Conservation (phyloP, 2,113 vertebrate genomes). For the Ptyas mucosa region DNA sequence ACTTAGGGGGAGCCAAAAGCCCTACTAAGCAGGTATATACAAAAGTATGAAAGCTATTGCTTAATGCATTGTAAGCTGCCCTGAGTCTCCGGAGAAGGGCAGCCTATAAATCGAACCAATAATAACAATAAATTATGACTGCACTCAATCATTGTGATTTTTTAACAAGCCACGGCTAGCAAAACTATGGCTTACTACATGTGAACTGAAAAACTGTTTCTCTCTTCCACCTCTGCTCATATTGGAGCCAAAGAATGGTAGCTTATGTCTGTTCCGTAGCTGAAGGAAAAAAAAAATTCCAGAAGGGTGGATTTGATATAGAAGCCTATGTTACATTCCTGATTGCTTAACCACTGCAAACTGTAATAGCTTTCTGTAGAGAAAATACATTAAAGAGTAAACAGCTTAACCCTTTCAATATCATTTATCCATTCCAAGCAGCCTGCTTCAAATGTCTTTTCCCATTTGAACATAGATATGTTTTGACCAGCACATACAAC, state of each 20-base stretch:
- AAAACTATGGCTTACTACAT: not conserved
- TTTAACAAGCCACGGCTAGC: not conserved
- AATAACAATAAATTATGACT: too few relatives aligned
- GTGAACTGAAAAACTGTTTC: not conserved
- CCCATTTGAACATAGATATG: not conserved
- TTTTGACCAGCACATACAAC: not conserved
- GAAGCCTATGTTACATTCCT: not conserved
- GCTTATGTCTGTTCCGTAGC: not conserved
- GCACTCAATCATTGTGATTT: not conserved
- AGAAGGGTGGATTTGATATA: not conserved
- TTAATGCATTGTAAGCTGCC: too few relatives aligned
- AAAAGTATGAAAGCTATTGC: too few relatives aligned
- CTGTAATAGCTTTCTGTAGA: not conserved
- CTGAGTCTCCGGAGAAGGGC: too few relatives aligned
- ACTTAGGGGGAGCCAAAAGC: too few relatives aligned
- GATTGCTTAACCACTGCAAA: not conserved
- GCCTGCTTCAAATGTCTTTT: not conserved
- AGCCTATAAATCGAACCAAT: too few relatives aligned
- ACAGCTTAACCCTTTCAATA: not conserved
- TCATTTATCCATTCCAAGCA: not conserved
- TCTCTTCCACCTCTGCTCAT: not conserved
- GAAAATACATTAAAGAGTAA: not conserved
- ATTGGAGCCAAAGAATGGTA: not conserved
- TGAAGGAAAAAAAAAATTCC: not conserved
- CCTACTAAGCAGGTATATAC: too few relatives aligned